Evolutionary conservation across 2,888 invertebrate species (phyloP), one percentile per base, ranked within the genome.

Genomic region (Drosophila dives): DNA sequence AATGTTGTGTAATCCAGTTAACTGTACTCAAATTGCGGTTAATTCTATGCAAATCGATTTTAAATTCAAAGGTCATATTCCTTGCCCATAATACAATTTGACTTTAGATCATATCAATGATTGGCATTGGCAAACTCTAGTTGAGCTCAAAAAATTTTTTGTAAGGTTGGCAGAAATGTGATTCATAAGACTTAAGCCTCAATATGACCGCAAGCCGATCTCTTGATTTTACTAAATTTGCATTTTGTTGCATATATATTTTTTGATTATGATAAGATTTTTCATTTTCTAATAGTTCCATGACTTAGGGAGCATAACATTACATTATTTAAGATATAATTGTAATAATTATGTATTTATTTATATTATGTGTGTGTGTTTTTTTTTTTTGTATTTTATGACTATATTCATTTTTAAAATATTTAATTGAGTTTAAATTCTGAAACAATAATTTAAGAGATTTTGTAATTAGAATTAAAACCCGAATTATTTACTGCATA

Each of bases 21-120:
- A 12, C 12, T 55, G 29, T 32, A 45, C 53, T 26, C 55, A 20
- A 29, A 29, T 29, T 48, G 33, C 38, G 42, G 15, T 72, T 49
- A 64, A 61, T 58, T 50, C 15, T 65, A 69, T 66, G 80, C 50
- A 54, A 26, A 45, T 72, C 71, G 45, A 56, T 64, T 68, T 78
- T 60, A 69, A 78, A 64, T 74, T 68, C 38, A 68, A 55, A 48
- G 5, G 33, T 36, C 8, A 58, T 49, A 48, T 34, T 17, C 54
- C 11, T 29, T 54, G 62, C 15, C 34, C n/a, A 53, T 15, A 34
- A 45, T 26, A 40, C 38, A 29, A 62, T 26, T n/a, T 33, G 3
- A 36, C 17, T 36, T 26, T n/a, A 40, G n/a, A 40, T 56, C 2
- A 56, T 20, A 36, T 36, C 17, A 23, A 36, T 20, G 15, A 10